phyloP scores from a whole-genome alignment of 2,797 vertebrate genomes.

The Bovichtus variegatus region DNA sequence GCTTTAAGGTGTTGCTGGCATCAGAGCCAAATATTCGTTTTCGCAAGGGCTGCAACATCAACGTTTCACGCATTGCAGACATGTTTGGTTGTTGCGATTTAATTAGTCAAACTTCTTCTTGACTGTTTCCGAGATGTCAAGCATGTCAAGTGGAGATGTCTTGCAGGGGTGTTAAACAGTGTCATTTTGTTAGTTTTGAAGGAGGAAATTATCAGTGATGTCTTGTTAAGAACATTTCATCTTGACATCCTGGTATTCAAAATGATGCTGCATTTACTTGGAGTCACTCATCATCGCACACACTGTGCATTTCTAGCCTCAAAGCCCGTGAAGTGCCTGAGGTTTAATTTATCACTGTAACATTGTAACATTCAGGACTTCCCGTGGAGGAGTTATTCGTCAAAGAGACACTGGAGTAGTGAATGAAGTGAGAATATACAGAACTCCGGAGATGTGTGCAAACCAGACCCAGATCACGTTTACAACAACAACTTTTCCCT shows the following conservation, averaged over 20 bases:
- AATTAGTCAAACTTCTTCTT: conserved; percentile 44
- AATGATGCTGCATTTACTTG: conserved; percentile 2
- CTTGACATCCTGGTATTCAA: conserved; percentile 25
- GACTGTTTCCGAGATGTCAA: conserved; percentile 31
- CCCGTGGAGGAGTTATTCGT: not conserved
- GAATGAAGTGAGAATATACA: conserved; percentile 15
- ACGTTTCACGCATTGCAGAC: conserved; percentile 1
- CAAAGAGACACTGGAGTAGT: conserved; percentile 1
- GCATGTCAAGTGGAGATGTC: conserved; percentile 47
- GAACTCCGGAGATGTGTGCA: not conserved
- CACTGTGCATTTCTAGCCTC: not conserved
- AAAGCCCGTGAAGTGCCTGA: not conserved
- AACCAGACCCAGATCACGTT: conserved; percentile 11
- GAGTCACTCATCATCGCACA: conserved; percentile 22
- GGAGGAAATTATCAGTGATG: conserved; percentile 34
- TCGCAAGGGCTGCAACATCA: not conserved
- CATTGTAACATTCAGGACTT: not conserved
- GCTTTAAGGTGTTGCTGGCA: conserved; percentile 46
- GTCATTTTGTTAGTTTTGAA: conserved; percentile 44
- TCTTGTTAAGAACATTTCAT: conserved; percentile 37
- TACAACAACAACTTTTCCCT: conserved; percentile 26
- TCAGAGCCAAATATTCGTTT: conserved; percentile 41
- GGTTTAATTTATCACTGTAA: not conserved
- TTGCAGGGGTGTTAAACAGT: conserved; percentile 21
- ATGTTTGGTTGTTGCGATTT: conserved; percentile 9